Conservation (phyloP, 1,140 invertebrate species). For the Conus betulinus region DNA sequence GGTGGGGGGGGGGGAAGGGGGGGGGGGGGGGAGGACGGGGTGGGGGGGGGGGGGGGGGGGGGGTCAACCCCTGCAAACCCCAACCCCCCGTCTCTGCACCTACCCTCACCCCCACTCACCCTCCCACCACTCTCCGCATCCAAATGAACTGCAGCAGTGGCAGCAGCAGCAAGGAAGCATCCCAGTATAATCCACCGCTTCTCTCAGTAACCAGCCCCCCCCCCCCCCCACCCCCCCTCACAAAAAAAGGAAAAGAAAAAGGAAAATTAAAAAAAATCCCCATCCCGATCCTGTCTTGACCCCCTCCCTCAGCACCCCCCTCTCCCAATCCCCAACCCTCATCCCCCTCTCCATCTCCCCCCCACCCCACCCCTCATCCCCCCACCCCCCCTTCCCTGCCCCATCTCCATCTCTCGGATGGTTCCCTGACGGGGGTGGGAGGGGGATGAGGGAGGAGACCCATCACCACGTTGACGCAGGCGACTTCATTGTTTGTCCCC, state of each 20-base stretch:
- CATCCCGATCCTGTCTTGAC: not conserved
- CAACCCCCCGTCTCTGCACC: too few relatives aligned
- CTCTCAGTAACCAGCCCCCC: not conserved
- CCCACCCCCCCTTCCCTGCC: not conserved
- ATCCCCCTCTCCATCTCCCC: not conserved
- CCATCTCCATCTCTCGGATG: not conserved
- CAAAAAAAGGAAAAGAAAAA: not conserved
- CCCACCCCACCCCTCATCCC: too few relatives aligned
- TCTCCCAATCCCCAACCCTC: not conserved
- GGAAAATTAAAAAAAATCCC: too few relatives aligned
- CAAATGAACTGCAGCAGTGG: too few relatives aligned
- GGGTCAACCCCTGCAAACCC: too few relatives aligned
- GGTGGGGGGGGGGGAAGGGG: too few relatives aligned
- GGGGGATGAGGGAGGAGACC: too few relatives aligned
- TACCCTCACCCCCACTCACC: not conserved
- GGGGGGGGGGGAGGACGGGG: too few relatives aligned
- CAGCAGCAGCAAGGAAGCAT: too few relatives aligned
- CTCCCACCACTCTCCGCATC: not conserved
- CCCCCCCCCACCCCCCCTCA: not conserved
- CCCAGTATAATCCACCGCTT: too few relatives aligned
- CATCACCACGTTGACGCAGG: not conserved
- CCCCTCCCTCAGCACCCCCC: not conserved
- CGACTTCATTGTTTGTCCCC: slow-evolving; percentile 17
- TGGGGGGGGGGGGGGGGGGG: too few relatives aligned
- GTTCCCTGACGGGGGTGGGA: not conserved